Base-by-base conservation (phyloP, 2,113 vertebrate genomes). In the Oreochromis aureus region DNA sequence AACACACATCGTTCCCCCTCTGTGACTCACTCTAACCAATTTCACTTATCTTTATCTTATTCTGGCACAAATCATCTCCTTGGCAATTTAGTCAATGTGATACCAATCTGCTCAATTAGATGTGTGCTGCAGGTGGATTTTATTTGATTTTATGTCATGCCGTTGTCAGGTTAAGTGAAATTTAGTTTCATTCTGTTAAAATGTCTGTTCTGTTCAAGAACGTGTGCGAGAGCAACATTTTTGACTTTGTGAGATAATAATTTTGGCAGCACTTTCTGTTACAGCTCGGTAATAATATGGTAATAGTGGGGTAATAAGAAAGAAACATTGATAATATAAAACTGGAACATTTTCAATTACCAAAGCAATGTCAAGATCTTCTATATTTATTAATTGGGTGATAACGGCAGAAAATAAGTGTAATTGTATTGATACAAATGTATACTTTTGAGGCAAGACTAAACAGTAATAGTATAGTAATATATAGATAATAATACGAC, bases 1-100 rank as follows among this genome's bases (percentile, higher is more conserved):
- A 82, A 80, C 80, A 48, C 56, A 46, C 56, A 61, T 46, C 4
- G 3, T 78, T 79, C 54, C 83, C 83, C 53, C 34, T 80, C 24
- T 34, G 13, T 85, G 51, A 83, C 58, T 89, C 81, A 44, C 48
- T 83, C 81, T 39, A 69, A 87, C 87, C 80, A 76, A 44, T 88
- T 85, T 59, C 78, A 82, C 82, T 82, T 82, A 51, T 91, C 87
- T 89, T 73, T 71, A 59, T 86, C 80, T 86, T 69, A 83, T 80
- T 83, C 58, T 82, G 87, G 58, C 44, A 86, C 89, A 90, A 80
- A 88, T 89, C 12, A 19, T 90, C 86, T 92, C 76, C 48, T 73
- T 66, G 51, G 83, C 80, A 86, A 10, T 90, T 87, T 58, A 84
- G 80, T 88, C 86, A 84, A 61, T 86, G 79, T 82, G 87, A 91